These are phyloP conservation scores for Temnothorax curvispinosus DNA, from an alignment of 1,140 invertebrate species.

Conservation along the genomic window DNA sequence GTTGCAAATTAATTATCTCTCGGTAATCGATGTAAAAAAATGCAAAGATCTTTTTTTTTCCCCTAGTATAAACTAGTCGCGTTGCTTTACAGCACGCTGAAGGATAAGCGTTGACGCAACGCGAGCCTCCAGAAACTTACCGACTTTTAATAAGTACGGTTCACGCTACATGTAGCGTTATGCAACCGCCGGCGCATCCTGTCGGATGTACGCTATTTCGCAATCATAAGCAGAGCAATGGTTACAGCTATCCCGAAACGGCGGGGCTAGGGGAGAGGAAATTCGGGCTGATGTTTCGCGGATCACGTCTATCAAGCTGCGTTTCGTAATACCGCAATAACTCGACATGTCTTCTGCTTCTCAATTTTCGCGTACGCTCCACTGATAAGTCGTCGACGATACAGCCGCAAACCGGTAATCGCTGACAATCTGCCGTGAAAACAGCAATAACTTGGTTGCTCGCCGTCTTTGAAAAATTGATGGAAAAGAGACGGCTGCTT, in stretches of 20 bases:
- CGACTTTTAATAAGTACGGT: constrained; percentile 80
- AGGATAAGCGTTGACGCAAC: constrained; percentile 39
- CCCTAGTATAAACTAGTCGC: not conserved
- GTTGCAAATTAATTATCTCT: constrained; percentile 16
- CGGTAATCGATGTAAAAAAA: constrained; percentile 10
- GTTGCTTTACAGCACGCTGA: not conserved
- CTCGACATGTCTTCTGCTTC: constrained; percentile 47
- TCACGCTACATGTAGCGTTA: constrained; percentile 75
- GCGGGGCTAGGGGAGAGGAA: constrained; percentile 45
- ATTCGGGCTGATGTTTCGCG: constrained; percentile 75
- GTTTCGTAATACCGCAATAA: constrained; percentile 81
- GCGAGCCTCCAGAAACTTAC: constrained; percentile 62
- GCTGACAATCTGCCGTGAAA: constrained; percentile 7
- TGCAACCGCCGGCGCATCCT: constrained; percentile 80
- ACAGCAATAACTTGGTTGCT: constrained; percentile 2
- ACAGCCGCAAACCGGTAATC: not conserved
- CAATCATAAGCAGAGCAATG: constrained; percentile 84
- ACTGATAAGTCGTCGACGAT: constrained; percentile 4
- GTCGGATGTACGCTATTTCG: constrained; percentile 85
- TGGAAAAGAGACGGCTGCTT: not conserved
- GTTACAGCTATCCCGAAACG: constrained; percentile 79
- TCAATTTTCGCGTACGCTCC: constrained; percentile 41
- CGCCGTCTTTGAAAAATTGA: not conserved
- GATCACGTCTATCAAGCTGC: constrained; percentile 81
- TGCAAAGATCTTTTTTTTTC: constrained; percentile 13